Evolutionary conservation across 2,888 invertebrate genomes (phyloP), one percentile per base, ranked within the genome.

Genomic region (Hydraecia micacea): DNA sequence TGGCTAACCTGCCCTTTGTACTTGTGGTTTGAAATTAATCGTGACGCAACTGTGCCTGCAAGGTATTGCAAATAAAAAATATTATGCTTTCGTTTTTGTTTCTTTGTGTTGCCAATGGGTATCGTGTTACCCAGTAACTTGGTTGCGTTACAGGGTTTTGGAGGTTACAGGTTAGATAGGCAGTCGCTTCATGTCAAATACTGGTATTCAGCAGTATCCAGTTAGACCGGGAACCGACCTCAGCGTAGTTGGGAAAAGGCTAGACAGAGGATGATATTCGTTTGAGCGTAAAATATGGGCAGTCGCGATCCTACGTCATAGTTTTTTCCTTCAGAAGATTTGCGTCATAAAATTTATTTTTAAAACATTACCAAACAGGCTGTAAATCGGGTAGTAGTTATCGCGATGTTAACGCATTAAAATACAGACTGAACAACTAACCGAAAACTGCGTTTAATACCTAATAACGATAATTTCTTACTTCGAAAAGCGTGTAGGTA

Each of bases 11-110:
- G 4, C 52, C 36, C 18, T 73, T 55, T 42, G 72, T 60, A 36
- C 42, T 62, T 46, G 42, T 63, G 68, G n/a, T 21, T 62, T 62
- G 7, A 63, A 78, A 78, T 79, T 32, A 69, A 69, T 69, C 55
- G 78, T 49, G 13, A 18, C 77, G 28, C 60, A 78, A 39, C 36
- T 60, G 66, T 39, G 39, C 39, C 28, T 28, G 58, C 15, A 60
- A 60, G 28, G 49, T 60, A 49, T 49, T 32, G 32, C 4, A 63
- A 52, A 49, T 49, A 25, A 32, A 25, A 68, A 49, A 68, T 28
- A 11, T 67, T 46, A 25, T 4, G 39, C 7, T 21, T 32, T 32
- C 21, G 4, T 28, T 28, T 62, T 28, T 9, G 9, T 62, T 62
- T 62, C 0, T 18, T 62, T 62, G 21, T 32, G 0, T 62, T 62